Evolutionary conservation across 2,888 invertebrate genomes (phyloP), one percentile per base, ranked within the genome.

Genomic region (Polydrusus cervinus): DNA sequence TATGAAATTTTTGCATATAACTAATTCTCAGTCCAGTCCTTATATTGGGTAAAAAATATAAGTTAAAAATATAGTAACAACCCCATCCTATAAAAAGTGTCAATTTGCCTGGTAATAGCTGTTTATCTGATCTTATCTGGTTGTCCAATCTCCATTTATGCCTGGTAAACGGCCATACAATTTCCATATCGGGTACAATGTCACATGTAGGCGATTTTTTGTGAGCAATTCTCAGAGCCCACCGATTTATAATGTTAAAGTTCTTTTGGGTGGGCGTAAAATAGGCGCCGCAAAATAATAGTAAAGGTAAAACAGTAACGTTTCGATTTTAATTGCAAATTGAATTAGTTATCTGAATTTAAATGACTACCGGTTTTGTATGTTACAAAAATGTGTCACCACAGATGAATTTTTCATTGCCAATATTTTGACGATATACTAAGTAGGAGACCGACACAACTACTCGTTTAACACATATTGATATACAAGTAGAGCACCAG

Each of bases 121-220:
- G 67, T 73, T 61, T 53, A 51, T 66, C 38, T 34, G n/a, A 65
- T 70, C 25, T 65, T 65, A 74, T 70, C 74, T 64, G 53, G 49
- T 20, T 69, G 60, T 49, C 43, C 34, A 65, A 74, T 74, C 74
- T 18, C 65, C 65, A 38, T 66, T 70, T 74, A 70, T 62, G 10
- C 38, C 49, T 65, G 72, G 49, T 65, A 67, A 75, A 64, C 53
- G 68, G 14, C 62, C 13, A 51, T 60, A 68, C 55, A 40, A 72
- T 53, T 62, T 30, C 72, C 76, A 71, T 72, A 49, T 76, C 64
- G 34, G 76, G 72, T 53, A 72, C 72, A 76, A 73, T 72, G 72
- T 72, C 64, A 68, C 61, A 49, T 64, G 72, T 72, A 72, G 72
- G 72, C 68, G 72, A 64, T 62, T 76, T 76, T 73, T 76, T 76